These are phyloP conservation scores for Syritta pipiens DNA, from an alignment of 2,888 invertebrate species.

Conservation along the genomic window DNA sequence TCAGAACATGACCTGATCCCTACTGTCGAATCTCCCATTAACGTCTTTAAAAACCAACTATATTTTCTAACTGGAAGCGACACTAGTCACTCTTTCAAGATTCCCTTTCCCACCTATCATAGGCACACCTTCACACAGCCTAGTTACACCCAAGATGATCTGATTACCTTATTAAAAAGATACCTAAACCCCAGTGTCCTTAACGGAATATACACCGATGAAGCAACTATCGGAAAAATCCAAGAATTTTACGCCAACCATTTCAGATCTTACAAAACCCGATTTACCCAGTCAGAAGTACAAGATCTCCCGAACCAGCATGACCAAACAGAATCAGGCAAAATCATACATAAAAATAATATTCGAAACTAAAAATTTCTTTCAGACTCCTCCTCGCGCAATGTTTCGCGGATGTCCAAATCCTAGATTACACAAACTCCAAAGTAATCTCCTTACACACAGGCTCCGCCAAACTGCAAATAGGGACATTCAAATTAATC, in stretches of 20 bases:
- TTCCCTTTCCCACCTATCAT: constrained; percentile 14
- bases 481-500: neutral
- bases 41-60: constrained; percentile 6
- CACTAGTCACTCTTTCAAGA: neutral
- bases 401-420: too few relatives aligned
- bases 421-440: constrained; percentile 55
- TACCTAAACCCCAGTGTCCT: constrained; percentile 3
- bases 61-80: neutral
- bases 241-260: constrained; percentile 12
- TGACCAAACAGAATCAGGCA: neutral
- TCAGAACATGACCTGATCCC: neutral
- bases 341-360: constrained; percentile 12
- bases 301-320: neutral
- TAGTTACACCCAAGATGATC: neutral
- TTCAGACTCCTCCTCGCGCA: neutral
- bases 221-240: constrained; percentile 4
- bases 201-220: constrained; percentile 1
- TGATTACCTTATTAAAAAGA: neutral
- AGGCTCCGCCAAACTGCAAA: too few relatives aligned
- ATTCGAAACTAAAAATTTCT: constrained; percentile 17
- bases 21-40: neutral
- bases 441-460: too few relatives aligned
- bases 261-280: neutral
- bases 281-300: neutral
- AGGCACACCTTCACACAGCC: neutral